Conservation (phyloP, 2,888 invertebrate genomes). For the Adela reaumurella region DNA sequence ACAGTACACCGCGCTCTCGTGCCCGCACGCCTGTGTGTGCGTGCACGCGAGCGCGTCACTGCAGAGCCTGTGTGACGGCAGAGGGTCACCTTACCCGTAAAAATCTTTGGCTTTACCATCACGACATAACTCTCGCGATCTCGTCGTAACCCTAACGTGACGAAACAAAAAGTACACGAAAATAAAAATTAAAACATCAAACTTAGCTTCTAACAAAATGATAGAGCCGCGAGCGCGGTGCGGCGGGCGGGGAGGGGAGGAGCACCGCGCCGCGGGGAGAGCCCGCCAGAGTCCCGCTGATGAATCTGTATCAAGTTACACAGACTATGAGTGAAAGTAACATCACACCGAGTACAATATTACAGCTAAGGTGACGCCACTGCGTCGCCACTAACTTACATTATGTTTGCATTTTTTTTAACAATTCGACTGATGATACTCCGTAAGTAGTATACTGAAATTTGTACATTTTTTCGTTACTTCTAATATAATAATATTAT, state of each 20-base stretch:
- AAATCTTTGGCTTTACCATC: slow-evolving; percentile 58
- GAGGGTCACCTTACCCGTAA: slow-evolving; percentile 58
- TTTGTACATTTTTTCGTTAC: slow-evolving; percentile 23
- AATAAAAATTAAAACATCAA: background rate
- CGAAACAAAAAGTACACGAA: background rate
- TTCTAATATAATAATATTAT: background rate
- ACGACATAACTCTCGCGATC: slow-evolving; percentile 47
- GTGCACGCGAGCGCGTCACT: slow-evolving; percentile 11
- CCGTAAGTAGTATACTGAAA: slow-evolving; percentile 23
- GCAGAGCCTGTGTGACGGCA: slow-evolving; percentile 48
- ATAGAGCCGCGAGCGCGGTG: background rate
- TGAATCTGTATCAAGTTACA: no score
- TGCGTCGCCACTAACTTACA: background rate
- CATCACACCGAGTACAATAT: slow-evolving; percentile 42
- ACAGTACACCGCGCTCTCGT: no score
- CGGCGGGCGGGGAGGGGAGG: background rate
- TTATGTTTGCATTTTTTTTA: background rate
- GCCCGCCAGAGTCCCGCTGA: background rate
- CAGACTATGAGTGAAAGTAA: slow-evolving; percentile 12
- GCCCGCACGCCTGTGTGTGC: no score
- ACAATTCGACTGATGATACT: slow-evolving; percentile 27
- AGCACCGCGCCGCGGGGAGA: background rate
- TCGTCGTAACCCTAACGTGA: slow-evolving; percentile 12
- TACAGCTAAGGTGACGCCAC: slow-evolving; percentile 17
- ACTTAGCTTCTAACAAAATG: background rate